Conservation (phyloP, 37 sponge, comb jelly and placozoan species). For the Agelas oroides region DNA sequence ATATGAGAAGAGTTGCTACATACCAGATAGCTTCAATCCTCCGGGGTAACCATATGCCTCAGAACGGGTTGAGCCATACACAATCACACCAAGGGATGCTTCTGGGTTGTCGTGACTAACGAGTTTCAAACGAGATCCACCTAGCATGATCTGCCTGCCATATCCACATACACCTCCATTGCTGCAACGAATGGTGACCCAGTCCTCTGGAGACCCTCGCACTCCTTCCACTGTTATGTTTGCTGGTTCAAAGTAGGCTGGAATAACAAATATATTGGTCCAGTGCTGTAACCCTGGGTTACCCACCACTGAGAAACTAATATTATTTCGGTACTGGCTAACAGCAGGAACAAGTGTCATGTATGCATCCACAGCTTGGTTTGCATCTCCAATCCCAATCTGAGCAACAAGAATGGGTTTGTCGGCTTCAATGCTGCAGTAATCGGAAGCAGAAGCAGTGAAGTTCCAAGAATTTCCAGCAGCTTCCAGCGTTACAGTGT, state of each 20-base stretch:
- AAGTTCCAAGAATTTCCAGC: constrained; percentile 10
- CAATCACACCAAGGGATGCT: constrained; percentile 14
- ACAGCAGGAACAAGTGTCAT: constrained; percentile 62
- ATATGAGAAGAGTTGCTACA: no score
- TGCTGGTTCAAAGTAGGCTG: neutral
- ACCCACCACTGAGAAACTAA: constrained; percentile 2
- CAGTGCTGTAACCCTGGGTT: neutral
- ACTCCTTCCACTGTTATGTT: constrained; percentile 17
- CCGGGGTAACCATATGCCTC: constrained; percentile 57
- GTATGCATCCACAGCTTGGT: constrained; percentile 28
- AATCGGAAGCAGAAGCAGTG: neutral
- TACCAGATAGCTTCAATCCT: constrained; percentile 19
- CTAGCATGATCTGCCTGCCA: constrained; percentile 9
- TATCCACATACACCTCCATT: constrained; percentile 16
- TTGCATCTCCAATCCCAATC: constrained; percentile 53
- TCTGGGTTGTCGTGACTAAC: neutral
- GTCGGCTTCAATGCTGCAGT: constrained; percentile 28
- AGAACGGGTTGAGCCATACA: constrained; percentile 19
- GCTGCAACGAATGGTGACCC: constrained; percentile 9
- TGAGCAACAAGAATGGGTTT: constrained; percentile 51
- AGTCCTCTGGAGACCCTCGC: neutral
- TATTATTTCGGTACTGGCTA: constrained; percentile 49
- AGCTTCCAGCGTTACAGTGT: no score
- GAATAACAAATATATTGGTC: constrained; percentile 27
- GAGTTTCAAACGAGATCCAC: neutral